Percentiles rank a stretch among this genome's conserved stretches.
Evolutionary conservation across 2,797 vertebrate species (phyloP).

Genomic region (Diglossa cyanea): DNA sequence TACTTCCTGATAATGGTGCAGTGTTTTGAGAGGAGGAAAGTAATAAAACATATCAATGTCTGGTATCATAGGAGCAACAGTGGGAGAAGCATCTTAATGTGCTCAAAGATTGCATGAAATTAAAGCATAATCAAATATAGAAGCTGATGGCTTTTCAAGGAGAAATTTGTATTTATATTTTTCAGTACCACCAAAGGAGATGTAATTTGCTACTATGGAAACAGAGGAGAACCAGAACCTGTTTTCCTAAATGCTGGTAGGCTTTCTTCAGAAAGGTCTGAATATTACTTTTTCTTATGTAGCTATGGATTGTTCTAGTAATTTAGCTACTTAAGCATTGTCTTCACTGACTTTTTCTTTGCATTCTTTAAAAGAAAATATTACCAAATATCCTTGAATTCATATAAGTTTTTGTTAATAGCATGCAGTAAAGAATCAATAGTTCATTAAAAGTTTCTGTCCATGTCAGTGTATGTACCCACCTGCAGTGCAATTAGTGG

Average conservation of each 20-base stretch:
- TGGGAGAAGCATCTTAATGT: conserved; percentile 3
- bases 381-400: not conserved
- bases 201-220: conserved; percentile 97
- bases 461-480: not conserved
- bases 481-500: not conserved
- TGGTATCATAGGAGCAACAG: not conserved
- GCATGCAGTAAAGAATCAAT: not conserved
- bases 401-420: not conserved
- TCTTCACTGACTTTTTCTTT: not conserved
- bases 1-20: not conserved
- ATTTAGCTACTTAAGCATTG: not conserved
- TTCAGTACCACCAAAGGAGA: conserved; percentile 89
- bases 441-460: not conserved
- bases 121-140: conserved; percentile 29
- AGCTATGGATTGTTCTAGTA: not conserved
- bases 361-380: not conserved
- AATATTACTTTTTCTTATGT: not conserved
- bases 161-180: conserved; percentile 51
- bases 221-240: conserved; percentile 89
- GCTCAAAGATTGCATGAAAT: conserved; percentile 21
- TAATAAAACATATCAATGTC: not conserved
- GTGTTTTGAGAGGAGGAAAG: not conserved
- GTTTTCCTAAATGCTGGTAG: conserved; percentile 87
- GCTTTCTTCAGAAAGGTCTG: conserved; percentile 33
- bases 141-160: conserved; percentile 44